Evolutionary conservation across 2,797 vertebrate genomes (phyloP).

Genomic region (Premnoplex brunnescens): DNA sequence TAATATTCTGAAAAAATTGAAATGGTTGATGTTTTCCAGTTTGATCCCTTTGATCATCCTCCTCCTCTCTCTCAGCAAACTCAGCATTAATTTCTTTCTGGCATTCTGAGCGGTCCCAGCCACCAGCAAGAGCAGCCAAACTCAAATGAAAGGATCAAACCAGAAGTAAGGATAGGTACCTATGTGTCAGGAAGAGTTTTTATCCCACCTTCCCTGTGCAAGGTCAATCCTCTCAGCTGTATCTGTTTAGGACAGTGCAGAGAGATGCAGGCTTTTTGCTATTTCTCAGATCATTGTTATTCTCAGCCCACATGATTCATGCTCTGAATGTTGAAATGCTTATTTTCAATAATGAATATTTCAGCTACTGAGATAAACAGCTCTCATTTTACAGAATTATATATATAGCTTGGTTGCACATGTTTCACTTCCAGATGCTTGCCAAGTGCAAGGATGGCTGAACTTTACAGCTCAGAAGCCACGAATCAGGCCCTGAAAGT

Average conservation of each 20-base stretch:
- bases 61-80: not conserved
- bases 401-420: conserved; percentile 13
- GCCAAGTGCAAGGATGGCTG: conserved; percentile 36
- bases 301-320: not conserved
- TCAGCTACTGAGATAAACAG: conserved; percentile 49
- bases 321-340: conserved; percentile 28
- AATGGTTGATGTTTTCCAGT: not conserved
- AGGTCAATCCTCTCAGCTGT: not conserved
- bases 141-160: not conserved
- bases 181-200: not conserved
- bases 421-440: conserved; percentile 10
- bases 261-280: not conserved
- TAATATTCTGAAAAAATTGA: not conserved
- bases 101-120: not conserved
- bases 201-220: not conserved
- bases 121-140: not conserved
- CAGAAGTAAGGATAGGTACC: not conserved
- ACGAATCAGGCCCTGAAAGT: conserved; percentile 23
- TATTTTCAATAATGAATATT: conserved; percentile 49
- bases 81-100: not conserved
- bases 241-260: not conserved
- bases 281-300: conserved; percentile 12
- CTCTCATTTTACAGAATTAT: conserved; percentile 38
- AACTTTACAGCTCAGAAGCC: conserved; percentile 51
- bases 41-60: not conserved